These are phyloP conservation scores for Hirtodrosophila duncani DNA, from an alignment of 2,888 invertebrate genomes.

Conservation along the genomic window DNA sequence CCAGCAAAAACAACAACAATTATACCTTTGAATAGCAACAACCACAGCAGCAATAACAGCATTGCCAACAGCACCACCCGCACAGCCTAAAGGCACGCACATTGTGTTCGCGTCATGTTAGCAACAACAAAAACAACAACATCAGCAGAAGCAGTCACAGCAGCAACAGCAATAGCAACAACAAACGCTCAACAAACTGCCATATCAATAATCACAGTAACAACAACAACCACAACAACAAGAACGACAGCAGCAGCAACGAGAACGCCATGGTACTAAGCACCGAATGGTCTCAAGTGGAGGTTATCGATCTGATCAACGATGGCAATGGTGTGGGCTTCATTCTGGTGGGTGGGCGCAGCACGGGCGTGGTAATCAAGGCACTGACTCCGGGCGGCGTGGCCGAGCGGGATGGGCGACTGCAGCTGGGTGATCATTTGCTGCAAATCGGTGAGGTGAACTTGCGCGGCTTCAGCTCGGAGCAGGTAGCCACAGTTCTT, in stretches of 20 bases:
- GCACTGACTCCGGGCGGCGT: conserved; percentile 97
- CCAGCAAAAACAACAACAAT: conserved; percentile 7
- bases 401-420: conserved; percentile 95
- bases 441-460: conserved; percentile 96
- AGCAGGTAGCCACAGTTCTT: conserved; percentile 93
- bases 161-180: conserved; percentile 9
- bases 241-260: conserved; percentile 3
- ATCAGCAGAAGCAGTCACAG: conserved; percentile 10
- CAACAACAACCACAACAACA: conserved; percentile 1
- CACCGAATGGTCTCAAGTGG: conserved; percentile 99
- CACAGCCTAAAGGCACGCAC: conserved; percentile 14
- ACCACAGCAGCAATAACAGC: conserved; percentile 6
- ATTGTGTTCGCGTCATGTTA: conserved; percentile 43
- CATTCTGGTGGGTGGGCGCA: conserved; percentile 97
- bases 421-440: conserved; percentile 98
- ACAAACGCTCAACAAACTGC: conserved; percentile 12
- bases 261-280: conserved; percentile 86
- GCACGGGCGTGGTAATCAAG: conserved; percentile 99
- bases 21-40: conserved; percentile 3
- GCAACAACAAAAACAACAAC: conserved; percentile 19
- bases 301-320: conserved; percentile 98
- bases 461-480: conserved; percentile 96
- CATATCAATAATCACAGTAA: conserved; percentile 14
- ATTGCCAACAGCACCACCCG: conserved; percentile 55
- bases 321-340: conserved; percentile 99